phyloP scores from a whole-genome alignment of 1,140 invertebrate species.

The Caerostris darwini region DNA sequence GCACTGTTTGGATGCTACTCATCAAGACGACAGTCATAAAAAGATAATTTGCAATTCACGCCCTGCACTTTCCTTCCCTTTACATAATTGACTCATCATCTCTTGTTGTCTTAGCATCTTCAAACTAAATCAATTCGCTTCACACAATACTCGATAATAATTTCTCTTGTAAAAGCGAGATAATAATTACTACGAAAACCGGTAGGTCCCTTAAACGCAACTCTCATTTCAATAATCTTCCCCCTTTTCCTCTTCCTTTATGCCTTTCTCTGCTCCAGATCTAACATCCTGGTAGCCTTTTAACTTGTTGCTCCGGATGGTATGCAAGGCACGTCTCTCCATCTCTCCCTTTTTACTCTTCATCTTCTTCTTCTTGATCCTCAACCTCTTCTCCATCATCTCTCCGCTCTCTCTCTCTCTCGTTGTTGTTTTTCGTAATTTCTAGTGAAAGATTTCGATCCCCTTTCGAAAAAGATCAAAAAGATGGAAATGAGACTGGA shows the following conservation, averaged over 20 bases:
- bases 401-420: neutral
- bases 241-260: neutral
- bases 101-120: neutral
- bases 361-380: neutral
- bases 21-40: neutral
- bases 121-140: conserved; percentile 30
- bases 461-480: neutral
- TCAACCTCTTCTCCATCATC: neutral
- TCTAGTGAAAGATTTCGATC: conserved; percentile 19
- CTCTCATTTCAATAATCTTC: conserved; percentile 25
- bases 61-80: neutral
- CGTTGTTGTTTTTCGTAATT: conserved; percentile 24
- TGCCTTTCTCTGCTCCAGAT: neutral
- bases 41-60: neutral
- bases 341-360: neutral
- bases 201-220: conserved; percentile 22
- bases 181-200: neutral
- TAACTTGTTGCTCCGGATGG: conserved; percentile 37
- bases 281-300: conserved; percentile 1
- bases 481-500: conserved; percentile 43
- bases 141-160: conserved; percentile 40
- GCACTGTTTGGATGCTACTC: neutral
- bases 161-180: conserved; percentile 26
- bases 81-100: conserved; percentile 11
- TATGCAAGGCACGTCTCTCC: neutral